A percentile compares a stretch with the other conserved stretches of the same genome.
phyloP scores from a whole-genome alignment of 2,888 invertebrate genomes.

The Empis livida region DNA sequence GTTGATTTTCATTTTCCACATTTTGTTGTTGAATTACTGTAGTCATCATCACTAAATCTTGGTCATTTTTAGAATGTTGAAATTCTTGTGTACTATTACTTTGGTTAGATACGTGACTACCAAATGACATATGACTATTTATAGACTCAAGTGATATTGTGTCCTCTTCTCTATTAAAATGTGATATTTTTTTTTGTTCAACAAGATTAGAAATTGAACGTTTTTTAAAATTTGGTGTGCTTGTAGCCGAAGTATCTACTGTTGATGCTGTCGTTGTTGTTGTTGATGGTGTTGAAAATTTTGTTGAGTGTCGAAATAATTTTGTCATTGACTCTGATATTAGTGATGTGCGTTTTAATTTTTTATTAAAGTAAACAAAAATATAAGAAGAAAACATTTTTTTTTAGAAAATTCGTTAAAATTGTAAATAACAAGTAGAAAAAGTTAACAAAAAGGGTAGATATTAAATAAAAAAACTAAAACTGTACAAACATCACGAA shows the following conservation, averaged over 20 bases:
- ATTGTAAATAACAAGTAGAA: no score
- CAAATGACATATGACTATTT: constrained; percentile 25
- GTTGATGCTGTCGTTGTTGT: constrained; percentile 15
- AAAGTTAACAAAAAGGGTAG: constrained; percentile 10
- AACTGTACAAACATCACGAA: neutral
- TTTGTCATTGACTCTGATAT: constrained; percentile 31
- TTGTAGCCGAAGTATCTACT: constrained; percentile 1
- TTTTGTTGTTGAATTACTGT: neutral
- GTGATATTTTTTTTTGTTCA: no score
- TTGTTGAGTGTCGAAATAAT: constrained; percentile 29
- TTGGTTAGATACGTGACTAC: constrained; percentile 15
- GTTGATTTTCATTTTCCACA: neutral
- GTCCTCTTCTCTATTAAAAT: constrained; percentile 17
- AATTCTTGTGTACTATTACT: constrained; percentile 9
- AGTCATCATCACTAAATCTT: constrained; percentile 9
- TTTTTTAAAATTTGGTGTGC: constrained; percentile 3
- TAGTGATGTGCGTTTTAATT: neutral
- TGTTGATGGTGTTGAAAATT: constrained; percentile 5
- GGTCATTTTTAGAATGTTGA: constrained; percentile 16
- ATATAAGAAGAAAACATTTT: no score
- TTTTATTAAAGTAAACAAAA: no score
- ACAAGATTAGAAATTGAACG: no score
- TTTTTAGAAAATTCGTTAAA: neutral
- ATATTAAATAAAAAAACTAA: constrained; percentile 10
- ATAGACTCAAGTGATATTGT: constrained; percentile 31